phyloP scores from a whole-genome alignment of 2,888 invertebrate genomes.

The Epinotia demarniana region DNA sequence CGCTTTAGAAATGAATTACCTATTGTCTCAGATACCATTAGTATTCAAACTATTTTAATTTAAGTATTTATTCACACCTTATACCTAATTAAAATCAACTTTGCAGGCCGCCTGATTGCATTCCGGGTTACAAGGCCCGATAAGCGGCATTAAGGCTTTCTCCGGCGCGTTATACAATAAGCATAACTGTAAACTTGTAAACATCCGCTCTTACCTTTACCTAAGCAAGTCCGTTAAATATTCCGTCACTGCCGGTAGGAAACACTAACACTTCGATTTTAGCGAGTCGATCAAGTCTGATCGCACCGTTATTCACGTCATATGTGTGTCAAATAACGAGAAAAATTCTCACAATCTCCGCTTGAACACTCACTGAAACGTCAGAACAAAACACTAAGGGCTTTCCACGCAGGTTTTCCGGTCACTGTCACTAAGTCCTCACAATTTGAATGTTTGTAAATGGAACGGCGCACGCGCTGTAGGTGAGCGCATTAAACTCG shows the following conservation, averaged over 20 bases:
- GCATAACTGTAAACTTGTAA: conserved; percentile 83
- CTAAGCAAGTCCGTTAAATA: conserved; percentile 82
- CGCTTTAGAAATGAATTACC: not conserved
- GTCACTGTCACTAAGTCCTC: conserved; percentile 41
- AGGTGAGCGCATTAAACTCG: conserved; percentile 47
- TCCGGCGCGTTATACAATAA: conserved; percentile 77
- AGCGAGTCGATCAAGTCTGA: conserved; percentile 79
- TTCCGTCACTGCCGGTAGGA: conserved; percentile 77
- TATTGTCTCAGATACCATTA: conserved; percentile 8
- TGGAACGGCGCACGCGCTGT: conserved; percentile 49
- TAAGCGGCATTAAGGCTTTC: conserved; percentile 67
- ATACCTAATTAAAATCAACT: not conserved
- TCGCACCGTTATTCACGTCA: conserved; percentile 82
- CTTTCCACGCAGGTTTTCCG: conserved; percentile 21
- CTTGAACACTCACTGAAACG: conserved; percentile 51
- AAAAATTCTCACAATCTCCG: conserved; percentile 71
- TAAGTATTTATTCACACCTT: too few species aligned
- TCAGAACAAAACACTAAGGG: conserved; percentile 17
- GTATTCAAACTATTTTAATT: not conserved
- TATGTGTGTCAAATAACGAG: conserved; percentile 79
- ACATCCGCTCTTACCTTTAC: conserved; percentile 80
- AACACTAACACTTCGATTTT: conserved; percentile 82
- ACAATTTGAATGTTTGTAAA: conserved; percentile 36
- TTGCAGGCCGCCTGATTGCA: conserved; percentile 29
- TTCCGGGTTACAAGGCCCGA: conserved; percentile 28